phyloP scores from a whole-genome alignment of 1,140 invertebrate genomes.

The Trypoxylus dichotomus region DNA sequence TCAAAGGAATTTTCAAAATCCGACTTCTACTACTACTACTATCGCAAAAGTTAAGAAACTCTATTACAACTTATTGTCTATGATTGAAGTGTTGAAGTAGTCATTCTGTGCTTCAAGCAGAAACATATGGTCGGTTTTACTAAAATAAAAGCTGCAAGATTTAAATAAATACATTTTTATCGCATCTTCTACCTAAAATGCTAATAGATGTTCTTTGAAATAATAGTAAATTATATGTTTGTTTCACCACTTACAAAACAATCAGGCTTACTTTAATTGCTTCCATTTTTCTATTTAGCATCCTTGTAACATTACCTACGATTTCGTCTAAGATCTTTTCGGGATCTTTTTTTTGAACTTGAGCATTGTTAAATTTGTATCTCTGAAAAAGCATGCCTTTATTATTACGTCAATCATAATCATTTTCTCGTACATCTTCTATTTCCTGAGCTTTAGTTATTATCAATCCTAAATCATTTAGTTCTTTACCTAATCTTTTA shows the following conservation, averaged over 20 bases:
- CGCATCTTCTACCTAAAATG: too few relatives aligned
- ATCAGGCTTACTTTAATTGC: constrained; percentile 66
- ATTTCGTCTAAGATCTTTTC: constrained; percentile 72
- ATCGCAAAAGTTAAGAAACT: too few relatives aligned
- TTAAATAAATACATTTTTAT: too few relatives aligned
- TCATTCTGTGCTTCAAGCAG: too few relatives aligned
- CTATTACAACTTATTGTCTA: too few relatives aligned
- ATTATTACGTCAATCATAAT: background rate
- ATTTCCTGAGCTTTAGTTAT: constrained; percentile 49
- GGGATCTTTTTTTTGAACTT: constrained; percentile 74
- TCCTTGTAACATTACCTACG: constrained; percentile 71
- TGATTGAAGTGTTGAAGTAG: too few relatives aligned
- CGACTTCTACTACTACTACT: too few relatives aligned
- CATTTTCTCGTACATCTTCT: constrained; percentile 39
- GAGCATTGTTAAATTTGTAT: constrained; percentile 73
- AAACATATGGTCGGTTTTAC: too few relatives aligned
- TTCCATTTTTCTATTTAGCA: constrained; percentile 82
- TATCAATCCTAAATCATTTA: constrained; percentile 45
- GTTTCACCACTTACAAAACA: background rate
- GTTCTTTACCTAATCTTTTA: constrained; percentile 46
- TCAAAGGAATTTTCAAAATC: too few relatives aligned
- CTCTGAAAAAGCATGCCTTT: constrained; percentile 56
- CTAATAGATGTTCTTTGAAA: too few relatives aligned
- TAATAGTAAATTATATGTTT: too few relatives aligned
- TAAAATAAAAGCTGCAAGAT: too few relatives aligned